Evolutionary conservation across 1,140 invertebrate genomes (phyloP).

Genomic region (Cheumatopsyche charites): DNA sequence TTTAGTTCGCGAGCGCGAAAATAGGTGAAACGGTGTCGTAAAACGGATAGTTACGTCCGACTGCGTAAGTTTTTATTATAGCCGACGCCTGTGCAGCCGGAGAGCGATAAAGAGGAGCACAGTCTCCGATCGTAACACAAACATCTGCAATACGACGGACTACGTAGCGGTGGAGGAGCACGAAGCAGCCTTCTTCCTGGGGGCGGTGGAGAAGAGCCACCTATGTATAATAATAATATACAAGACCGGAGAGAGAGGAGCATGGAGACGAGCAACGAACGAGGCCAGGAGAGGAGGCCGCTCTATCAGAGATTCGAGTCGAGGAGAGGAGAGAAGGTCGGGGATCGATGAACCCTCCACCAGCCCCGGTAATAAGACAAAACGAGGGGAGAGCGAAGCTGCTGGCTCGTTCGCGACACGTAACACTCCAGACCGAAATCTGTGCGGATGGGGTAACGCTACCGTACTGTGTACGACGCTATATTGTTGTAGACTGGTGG

Average conservation of each 20-base stretch:
- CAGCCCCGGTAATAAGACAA: slow-evolving; percentile 6
- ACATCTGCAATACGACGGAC: slow-evolving; percentile 24
- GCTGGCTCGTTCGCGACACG: too few relatives aligned
- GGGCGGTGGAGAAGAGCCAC: too few relatives aligned
- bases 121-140: slow-evolving; percentile 26
- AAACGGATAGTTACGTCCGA: slow-evolving; percentile 12
- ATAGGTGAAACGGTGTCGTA: slow-evolving; percentile 28
- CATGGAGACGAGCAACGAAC: background rate
- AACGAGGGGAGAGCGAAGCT: slow-evolving; percentile 1
- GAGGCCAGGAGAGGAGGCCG: background rate
- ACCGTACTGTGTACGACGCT: too few relatives aligned
- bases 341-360: slow-evolving; percentile 28
- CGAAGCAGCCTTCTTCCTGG: too few relatives aligned
- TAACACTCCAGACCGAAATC: too few relatives aligned
- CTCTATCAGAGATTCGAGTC: slow-evolving; percentile 21
- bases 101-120: background rate
- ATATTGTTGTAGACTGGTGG: too few relatives aligned
- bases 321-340: slow-evolving; percentile 18
- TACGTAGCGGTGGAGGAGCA: background rate
- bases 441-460: too few relatives aligned
- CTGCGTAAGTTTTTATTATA: slow-evolving; percentile 8
- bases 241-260: too few relatives aligned
- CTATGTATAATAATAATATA: too few relatives aligned
- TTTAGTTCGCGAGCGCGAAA: slow-evolving; percentile 13
- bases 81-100: background rate